Conservation (phyloP, 2,888 invertebrate species). For the Hylaea fasciaria region DNA sequence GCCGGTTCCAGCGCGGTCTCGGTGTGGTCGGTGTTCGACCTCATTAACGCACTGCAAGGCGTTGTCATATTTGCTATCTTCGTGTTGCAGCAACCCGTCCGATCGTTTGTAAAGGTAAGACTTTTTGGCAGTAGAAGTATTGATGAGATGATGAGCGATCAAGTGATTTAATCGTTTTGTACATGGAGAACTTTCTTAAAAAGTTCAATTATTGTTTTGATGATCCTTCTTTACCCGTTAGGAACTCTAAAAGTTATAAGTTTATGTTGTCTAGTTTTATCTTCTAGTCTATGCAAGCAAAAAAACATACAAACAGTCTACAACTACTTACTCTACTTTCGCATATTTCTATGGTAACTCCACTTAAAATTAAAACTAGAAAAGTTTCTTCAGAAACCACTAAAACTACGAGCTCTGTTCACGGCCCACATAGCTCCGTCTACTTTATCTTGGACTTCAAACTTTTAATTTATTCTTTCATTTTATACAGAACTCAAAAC, state of each 20-base stretch:
- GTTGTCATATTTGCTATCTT: conserved; percentile 88
- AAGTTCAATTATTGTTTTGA: too few species aligned
- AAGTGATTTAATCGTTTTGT: too few species aligned
- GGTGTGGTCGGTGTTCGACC: conserved; percentile 87
- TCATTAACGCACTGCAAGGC: conserved; percentile 89
- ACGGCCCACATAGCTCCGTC: conserved; percentile 19
- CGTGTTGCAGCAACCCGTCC: conserved; percentile 79
- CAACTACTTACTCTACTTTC: conserved; percentile 1
- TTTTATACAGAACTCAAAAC: conserved; percentile 65
- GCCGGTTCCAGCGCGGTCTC: conserved; percentile 77
- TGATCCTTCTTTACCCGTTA: too few species aligned
- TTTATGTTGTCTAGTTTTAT: background rate
- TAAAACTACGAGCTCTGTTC: conserved; percentile 29
- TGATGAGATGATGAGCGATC: too few species aligned
- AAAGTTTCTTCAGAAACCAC: conserved; percentile 18
- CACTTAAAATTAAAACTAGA: conserved; percentile 9
- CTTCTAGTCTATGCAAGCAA: background rate
- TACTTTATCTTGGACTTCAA: conserved; percentile 30
- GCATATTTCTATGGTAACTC: background rate
- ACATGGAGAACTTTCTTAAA: too few species aligned
- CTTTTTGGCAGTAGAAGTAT: too few species aligned
- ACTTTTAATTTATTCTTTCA: conserved; percentile 35
- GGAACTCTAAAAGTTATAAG: too few species aligned
- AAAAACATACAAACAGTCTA: background rate
- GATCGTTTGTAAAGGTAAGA: conserved; percentile 70